Conservation (phyloP, 2,888 invertebrate genomes). For the Mycogona germanica region DNA sequence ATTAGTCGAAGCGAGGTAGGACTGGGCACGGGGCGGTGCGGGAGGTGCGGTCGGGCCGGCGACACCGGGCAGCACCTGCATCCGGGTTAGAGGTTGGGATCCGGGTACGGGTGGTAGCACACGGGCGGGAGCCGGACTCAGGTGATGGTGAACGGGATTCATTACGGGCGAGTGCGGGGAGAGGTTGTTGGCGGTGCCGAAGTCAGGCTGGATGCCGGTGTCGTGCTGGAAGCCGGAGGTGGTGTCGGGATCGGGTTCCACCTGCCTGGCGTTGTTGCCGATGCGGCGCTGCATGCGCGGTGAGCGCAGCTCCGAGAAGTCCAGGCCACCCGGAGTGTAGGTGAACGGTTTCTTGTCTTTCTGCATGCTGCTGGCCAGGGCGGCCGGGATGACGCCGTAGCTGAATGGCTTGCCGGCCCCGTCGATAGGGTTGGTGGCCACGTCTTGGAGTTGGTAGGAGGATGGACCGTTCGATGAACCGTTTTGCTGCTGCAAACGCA, state of each 20-base stretch:
- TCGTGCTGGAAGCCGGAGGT: not conserved
- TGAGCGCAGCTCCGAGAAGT: slow-evolving; percentile 77
- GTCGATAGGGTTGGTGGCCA: not conserved
- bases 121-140: not conserved
- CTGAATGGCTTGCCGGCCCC: slow-evolving; percentile 9
- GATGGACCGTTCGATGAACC: not conserved
- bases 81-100: slow-evolving; percentile 17
- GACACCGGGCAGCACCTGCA: slow-evolving; percentile 27
- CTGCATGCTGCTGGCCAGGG: slow-evolving; percentile 75
- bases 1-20: slow-evolving; percentile 26
- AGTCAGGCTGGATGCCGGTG: too few species aligned
- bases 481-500: slow-evolving; percentile 8
- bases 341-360: slow-evolving; percentile 95
- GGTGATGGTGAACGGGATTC: slow-evolving; percentile 29
- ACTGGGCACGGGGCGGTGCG: slow-evolving; percentile 22
- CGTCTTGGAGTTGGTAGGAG: not conserved
- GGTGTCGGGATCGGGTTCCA: slow-evolving; percentile 14
- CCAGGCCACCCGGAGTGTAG: slow-evolving; percentile 87
- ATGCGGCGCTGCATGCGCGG: slow-evolving; percentile 53
- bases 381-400: slow-evolving; percentile 46
- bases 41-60: too few species aligned
- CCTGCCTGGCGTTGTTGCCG: slow-evolving; percentile 17
- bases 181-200: slow-evolving; percentile 22
- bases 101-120: slow-evolving; percentile 10
- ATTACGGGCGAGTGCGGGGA: slow-evolving; percentile 24